Base-by-base conservation (phyloP, 2,888 invertebrate species). In the Arge pagana region DNA sequence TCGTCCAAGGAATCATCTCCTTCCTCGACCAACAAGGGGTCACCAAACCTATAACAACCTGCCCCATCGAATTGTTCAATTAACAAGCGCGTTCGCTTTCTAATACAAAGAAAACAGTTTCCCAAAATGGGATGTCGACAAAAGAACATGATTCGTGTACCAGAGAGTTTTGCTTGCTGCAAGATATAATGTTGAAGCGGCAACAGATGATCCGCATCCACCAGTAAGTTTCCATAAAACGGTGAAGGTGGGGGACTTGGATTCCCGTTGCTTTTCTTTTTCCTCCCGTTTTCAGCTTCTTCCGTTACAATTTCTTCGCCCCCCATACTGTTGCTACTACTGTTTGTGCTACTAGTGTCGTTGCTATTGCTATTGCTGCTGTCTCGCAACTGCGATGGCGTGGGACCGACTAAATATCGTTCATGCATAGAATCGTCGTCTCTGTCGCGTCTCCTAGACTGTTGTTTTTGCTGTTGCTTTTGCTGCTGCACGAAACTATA, bases 181-280 rank as follows among this genome's bases (percentile, higher is more conserved):
- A 93, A 82, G 62, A 93, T 88, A 70, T 93, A 93, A 77, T 93
- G 90, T 75, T 93, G 92, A 57, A 93, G 78, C 7, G 93, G 93
- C 67, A 92, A 76, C 57, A 93, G 78, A 71, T 92, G 91, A 62
- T 84, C 83, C 61, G 76, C 68, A 51, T 78, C 78, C 35, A 78
- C 66, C 50, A 75, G 53, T 13, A 75, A 60, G 54, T 75, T 75
- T 15, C 76, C 74, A 36, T 75, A 75, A 55, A 68, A 76, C 2
- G 75, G 73, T 6, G 73, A 72, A 6, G 74, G 66, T n/a, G 74
- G 72, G 15, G 76, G 72, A 62, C 76, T 74, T 24, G 74, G 71
- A 60, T 75, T 74, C 10, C 74, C 74, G 36, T 75, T 74, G 50
- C 68, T 72, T 21, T 72, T 67, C 23, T 73, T 74, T 54, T 76